Evolutionary conservation across 1,140 invertebrate genomes (phyloP).

Genomic region (Nebria ingens): DNA sequence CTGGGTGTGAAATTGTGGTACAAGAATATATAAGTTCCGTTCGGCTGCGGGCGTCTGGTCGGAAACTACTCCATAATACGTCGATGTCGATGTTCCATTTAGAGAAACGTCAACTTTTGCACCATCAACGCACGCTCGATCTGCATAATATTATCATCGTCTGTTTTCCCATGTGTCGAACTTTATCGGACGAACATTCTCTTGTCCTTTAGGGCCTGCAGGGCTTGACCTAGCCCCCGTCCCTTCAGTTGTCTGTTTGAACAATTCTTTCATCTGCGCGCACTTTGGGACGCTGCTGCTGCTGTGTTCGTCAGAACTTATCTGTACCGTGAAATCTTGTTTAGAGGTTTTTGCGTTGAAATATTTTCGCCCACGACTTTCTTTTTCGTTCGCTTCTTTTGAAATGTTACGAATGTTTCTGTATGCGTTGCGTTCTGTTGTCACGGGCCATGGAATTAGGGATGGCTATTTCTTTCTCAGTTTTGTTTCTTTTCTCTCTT

Average conservation of each 20-base stretch:
- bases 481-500: too few relatives aligned
- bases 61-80: too few relatives aligned
- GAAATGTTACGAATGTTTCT: background rate
- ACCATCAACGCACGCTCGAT: background rate
- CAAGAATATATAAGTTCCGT: too few relatives aligned
- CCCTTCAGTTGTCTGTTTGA: background rate
- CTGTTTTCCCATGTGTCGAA: background rate
- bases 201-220: background rate
- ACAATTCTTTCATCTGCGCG: background rate
- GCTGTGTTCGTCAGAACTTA: constrained; percentile 1
- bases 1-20: too few relatives aligned
- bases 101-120: constrained; percentile 5
- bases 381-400: background rate
- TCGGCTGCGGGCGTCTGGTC: too few relatives aligned
- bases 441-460: background rate
- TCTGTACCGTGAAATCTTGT: constrained; percentile 4
- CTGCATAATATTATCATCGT: constrained; percentile 4
- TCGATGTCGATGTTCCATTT: too few relatives aligned
- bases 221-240: background rate
- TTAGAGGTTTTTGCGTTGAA: constrained; percentile 8
- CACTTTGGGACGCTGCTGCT: background rate
- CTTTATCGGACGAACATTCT: background rate
- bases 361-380: constrained; percentile 1
- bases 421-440: background rate
- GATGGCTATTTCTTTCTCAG: background rate